A percentile compares a stretch with the other conserved stretches of the same genome.
Evolutionary conservation across 2,888 invertebrate genomes (phyloP).

Genomic region (Leptinotarsa haldemani): DNA sequence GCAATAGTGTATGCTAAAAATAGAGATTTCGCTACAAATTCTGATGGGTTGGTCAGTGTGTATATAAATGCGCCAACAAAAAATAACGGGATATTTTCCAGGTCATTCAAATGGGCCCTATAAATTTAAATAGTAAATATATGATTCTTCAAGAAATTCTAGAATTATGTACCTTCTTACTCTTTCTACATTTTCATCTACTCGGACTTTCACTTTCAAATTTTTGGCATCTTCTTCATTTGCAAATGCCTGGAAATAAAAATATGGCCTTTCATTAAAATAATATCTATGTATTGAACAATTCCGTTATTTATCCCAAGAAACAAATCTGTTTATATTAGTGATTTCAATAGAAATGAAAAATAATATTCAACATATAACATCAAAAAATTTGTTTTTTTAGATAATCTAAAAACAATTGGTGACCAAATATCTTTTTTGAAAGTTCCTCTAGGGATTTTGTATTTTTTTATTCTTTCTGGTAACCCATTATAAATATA

Average conservation of each 20-base stretch:
- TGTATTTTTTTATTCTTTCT: too few species aligned
- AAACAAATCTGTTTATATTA: neutral
- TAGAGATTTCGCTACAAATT: conserved; percentile 63
- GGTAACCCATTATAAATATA: neutral
- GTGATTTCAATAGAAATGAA: neutral
- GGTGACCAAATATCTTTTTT: too few species aligned
- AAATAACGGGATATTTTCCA: conserved; percentile 77
- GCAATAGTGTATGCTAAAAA: conserved; percentile 47
- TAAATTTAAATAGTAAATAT: conserved; percentile 42
- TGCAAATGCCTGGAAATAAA: conserved; percentile 65
- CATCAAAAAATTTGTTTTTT: too few species aligned
- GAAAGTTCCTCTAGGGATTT: too few species aligned
- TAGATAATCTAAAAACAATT: too few species aligned
- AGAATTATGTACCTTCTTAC: conserved; percentile 60
- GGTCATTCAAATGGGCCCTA: conserved; percentile 74
- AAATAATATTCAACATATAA: too few species aligned
- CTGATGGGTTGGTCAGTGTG: conserved; percentile 69
- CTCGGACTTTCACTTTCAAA: conserved; percentile 54
- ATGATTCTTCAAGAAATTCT: conserved; percentile 26
- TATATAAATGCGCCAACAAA: conserved; percentile 72
- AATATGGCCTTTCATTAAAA: neutral
- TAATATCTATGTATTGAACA: too few species aligned
- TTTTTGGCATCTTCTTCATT: conserved; percentile 66
- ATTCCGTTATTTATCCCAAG: neutral
- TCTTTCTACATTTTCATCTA: conserved; percentile 66